phyloP scores from a whole-genome alignment of 2,113 vertebrate genomes.

The Chrysemys picta region DNA sequence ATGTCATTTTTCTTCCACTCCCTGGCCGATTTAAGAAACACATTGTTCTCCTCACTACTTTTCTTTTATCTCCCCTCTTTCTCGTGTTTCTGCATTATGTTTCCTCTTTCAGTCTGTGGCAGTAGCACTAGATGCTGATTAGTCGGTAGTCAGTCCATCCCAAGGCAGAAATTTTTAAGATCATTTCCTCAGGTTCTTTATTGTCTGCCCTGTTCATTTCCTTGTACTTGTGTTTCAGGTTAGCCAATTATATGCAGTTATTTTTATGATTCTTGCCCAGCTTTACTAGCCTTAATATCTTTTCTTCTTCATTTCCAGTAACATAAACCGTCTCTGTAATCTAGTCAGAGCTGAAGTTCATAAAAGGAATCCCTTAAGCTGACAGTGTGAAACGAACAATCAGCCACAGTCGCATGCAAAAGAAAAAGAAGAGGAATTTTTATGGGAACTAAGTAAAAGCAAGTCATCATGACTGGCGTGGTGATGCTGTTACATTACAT shows the following conservation, averaged over 20 bases:
- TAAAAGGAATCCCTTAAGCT: conserved; percentile 23
- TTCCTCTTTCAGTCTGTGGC: conserved; percentile 65
- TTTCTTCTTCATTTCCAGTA: conserved; percentile 17
- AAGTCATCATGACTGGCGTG: background rate
- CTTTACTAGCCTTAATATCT: conserved; percentile 53
- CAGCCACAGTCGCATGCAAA: rapidly evolving
- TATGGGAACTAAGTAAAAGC: background rate
- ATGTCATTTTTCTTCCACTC: conserved; percentile 44
- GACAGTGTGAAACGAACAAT: background rate
- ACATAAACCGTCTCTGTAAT: conserved; percentile 25
- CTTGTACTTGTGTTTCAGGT: conserved; percentile 31
- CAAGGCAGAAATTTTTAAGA: conserved; percentile 64
- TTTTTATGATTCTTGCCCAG: conserved; percentile 54
- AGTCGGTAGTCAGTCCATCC: conserved; percentile 43
- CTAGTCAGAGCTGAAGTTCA: conserved; percentile 40
- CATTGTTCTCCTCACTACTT: conserved; percentile 58
- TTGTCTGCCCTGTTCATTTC: conserved; percentile 46
- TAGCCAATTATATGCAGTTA: conserved; percentile 50
- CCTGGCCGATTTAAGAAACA: conserved; percentile 59
- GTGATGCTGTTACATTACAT: background rate
- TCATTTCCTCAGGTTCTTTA: conserved; percentile 53
- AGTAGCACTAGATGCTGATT: conserved; percentile 73
- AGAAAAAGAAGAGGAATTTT: background rate
- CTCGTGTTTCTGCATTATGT: conserved; percentile 54
- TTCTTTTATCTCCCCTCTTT: conserved; percentile 56